Conservation (phyloP, 2,888 invertebrate genomes). For the Megastigmus dorsalis region DNA sequence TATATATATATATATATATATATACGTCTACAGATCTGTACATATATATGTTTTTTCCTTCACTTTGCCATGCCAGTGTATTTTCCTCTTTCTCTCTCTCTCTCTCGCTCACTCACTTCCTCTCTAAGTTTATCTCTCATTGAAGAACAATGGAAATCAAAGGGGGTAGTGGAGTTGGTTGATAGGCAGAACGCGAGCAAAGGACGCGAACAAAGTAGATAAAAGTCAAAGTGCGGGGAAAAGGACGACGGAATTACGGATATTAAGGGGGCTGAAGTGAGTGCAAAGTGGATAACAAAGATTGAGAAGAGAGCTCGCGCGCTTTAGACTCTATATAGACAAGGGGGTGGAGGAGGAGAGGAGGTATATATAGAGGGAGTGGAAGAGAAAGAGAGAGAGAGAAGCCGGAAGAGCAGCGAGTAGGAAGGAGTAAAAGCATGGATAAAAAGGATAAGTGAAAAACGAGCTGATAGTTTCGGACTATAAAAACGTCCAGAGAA, state of each 20-base stretch:
- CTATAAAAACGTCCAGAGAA: slow-evolving; percentile 14
- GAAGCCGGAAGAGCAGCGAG: no score
- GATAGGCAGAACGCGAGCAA: background rate
- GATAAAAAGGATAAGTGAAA: slow-evolving; percentile 19
- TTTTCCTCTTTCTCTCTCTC: background rate
- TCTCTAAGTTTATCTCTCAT: background rate
- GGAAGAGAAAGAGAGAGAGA: background rate
- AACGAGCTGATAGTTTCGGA: slow-evolving; percentile 19
- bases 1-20: no score
- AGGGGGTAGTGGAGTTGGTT: background rate
- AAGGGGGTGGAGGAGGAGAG: no score
- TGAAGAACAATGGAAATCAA: slow-evolving; percentile 10
- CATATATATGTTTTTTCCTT: no score
- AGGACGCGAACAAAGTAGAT: slow-evolving; percentile 20
- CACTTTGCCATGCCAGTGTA: no score
- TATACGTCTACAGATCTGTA: no score
- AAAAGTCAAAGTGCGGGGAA: slow-evolving; percentile 26
- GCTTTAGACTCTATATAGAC: no score
- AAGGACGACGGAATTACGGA: slow-evolving; percentile 18
- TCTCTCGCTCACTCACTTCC: background rate
- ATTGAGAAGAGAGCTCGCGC: slow-evolving; percentile 6
- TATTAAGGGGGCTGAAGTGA: slow-evolving; percentile 17
- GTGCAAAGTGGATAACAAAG: slow-evolving; percentile 36
- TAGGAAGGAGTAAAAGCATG: background rate
- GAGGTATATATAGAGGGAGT: no score